These are phyloP conservation scores for Piliocolobus tephrosceles DNA, from an alignment of 2,113 vertebrate species.

Conservation along the genomic window DNA sequence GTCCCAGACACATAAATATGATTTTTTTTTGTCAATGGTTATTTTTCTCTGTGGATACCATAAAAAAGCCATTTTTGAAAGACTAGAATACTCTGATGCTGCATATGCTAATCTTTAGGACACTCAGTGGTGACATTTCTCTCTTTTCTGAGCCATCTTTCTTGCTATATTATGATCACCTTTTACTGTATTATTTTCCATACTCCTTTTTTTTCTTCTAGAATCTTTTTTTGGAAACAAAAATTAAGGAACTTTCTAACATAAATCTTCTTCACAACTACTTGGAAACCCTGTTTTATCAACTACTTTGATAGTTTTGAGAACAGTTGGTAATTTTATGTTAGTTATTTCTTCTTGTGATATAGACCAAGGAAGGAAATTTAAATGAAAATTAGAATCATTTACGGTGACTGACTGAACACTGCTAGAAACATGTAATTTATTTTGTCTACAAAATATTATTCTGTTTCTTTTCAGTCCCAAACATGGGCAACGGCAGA, in stretches of 20 bases:
- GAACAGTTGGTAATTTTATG: background rate
- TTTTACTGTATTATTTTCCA: background rate
- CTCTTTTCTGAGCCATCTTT: background rate
- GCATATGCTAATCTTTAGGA: background rate
- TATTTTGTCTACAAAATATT: slow-evolving; percentile 51
- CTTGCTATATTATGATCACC: background rate
- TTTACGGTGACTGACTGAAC: background rate
- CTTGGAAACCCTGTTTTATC: background rate
- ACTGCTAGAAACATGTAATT: background rate
- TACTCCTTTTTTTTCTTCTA: background rate
- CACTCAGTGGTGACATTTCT: background rate
- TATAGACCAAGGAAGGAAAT: background rate
- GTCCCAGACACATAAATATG: background rate
- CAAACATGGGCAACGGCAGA: slow-evolving; percentile 94
- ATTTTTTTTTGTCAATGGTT: background rate
- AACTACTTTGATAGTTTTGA: slow-evolving; percentile 9
- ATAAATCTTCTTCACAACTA: background rate
- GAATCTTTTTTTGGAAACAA: background rate
- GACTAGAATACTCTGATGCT: background rate
- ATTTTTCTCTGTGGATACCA: background rate
- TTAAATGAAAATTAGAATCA: slow-evolving; percentile 10
- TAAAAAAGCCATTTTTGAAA: background rate
- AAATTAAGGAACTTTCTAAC: background rate
- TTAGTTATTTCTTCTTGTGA: background rate
- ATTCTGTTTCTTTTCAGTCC: slow-evolving; percentile 86